Percentiles rank a stretch among this genome's conserved stretches.
Evolutionary conservation across 1,140 invertebrate species (phyloP).

Genomic region (Brachionus rubens): DNA sequence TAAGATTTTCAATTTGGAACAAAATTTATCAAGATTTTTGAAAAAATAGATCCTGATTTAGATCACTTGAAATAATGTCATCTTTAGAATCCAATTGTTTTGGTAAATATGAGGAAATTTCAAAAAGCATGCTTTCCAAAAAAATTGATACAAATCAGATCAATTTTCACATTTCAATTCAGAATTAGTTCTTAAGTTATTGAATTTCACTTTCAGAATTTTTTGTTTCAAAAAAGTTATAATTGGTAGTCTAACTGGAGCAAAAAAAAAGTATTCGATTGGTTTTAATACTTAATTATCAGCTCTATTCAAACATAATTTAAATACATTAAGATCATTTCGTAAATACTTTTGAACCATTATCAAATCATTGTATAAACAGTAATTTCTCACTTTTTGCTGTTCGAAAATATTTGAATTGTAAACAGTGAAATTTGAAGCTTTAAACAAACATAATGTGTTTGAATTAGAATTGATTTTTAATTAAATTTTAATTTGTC

Average conservation of each 20-base stretch:
- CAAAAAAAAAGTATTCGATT: too few species aligned
- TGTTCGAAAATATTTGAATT: background rate
- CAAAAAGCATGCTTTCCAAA: too few species aligned
- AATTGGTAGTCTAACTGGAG: too few species aligned
- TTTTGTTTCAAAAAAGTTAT: too few species aligned
- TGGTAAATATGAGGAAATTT: too few species aligned
- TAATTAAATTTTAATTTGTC: slow-evolving; percentile 15
- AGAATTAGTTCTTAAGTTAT: too few species aligned
- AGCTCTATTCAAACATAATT: background rate
- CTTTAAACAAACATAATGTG: background rate
- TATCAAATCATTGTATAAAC: slow-evolving; percentile 6
- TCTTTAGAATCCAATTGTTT: background rate
- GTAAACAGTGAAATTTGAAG: background rate
- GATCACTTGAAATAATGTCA: background rate
- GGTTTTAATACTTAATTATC: background rate
- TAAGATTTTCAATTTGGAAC: too few species aligned
- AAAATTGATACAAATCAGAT: too few species aligned
- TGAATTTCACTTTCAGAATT: slow-evolving; percentile 13
- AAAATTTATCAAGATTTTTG: background rate
- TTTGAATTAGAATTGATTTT: background rate
- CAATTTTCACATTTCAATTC: too few species aligned
- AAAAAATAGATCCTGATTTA: background rate
- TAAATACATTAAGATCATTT: background rate
- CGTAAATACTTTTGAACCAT: background rate
- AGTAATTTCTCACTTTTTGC: background rate